These are phyloP conservation scores for Lepilemur ruficaudatus DNA, from an alignment of 2,797 vertebrate species.

Conservation along the genomic window DNA sequence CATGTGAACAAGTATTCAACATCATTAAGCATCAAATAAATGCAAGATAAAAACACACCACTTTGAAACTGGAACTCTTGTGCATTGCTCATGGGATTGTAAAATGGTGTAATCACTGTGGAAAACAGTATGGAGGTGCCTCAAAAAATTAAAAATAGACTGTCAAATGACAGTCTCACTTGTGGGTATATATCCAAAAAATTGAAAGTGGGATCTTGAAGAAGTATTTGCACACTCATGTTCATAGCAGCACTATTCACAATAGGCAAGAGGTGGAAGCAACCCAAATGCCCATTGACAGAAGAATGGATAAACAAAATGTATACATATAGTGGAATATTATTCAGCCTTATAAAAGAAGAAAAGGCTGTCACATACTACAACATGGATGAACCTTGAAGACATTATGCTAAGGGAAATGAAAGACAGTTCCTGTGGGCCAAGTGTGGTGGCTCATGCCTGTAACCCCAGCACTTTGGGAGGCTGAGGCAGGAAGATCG, in stretches of 20 bases:
- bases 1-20: background rate
- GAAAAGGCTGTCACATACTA: background rate
- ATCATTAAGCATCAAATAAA: background rate
- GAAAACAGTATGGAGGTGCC: background rate
- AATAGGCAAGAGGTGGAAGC: background rate
- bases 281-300: background rate
- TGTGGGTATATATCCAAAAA: background rate
- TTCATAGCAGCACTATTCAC: background rate
- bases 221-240: background rate
- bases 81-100: background rate
- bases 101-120: background rate
- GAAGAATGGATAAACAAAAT: background rate
- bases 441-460: background rate
- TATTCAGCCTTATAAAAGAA: background rate
- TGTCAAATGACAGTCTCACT: background rate
- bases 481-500: background rate
- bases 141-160: constrained; percentile 19
- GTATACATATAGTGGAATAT: background rate
- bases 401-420: background rate
- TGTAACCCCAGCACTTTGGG: background rate
- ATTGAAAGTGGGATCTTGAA: background rate
- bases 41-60: background rate
- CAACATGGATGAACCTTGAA: background rate
- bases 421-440: background rate
- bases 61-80: background rate